Evolutionary conservation across 2,113 vertebrate species (phyloP), one percentile per base, ranked within the genome.

Genomic region (Nannospalax galili): DNA sequence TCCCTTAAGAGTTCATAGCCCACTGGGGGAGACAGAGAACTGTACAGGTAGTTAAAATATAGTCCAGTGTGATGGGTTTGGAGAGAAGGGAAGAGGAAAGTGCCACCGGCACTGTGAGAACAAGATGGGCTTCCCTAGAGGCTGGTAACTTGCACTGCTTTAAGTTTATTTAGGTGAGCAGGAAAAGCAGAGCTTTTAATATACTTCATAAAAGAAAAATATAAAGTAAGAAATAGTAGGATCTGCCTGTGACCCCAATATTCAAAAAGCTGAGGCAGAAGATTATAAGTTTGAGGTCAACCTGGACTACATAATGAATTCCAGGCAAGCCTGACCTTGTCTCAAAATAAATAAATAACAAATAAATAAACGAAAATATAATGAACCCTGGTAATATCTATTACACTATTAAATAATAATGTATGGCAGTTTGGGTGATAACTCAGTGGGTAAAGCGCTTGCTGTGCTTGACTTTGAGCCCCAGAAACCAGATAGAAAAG

Each of bases 51-150:
- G 26, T 72, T 78, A 73, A 86, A 64, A 91, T 17, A 7, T 5
- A 87, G 32, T 7, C 30, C 65, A n/a, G 10, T 24, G 64, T 58
- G n/a, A 19, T 75, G 62, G 3, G 32, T 10, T 14, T 28, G 56
- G n/a, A 88, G 58, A 12, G 2, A 42, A 16, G 60, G 32, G 14
- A 70, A 48, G 15, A 60, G 15, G 3, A 52, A 35, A 65, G 5
- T 19, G 28, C 45, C 0, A 0, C 0, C 1, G 45, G 52, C 67
- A 40, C 1, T 10, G 42, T 0, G 3, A 80, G 56, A 88, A 52
- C 0, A 16, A 85, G 37, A 65, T 0, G 0, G 70, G 20, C 52
- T 80, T 84, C 48, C 60, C 26, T 37, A 48, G n/a, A 45, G 64
- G 40, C 35, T 56, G 4, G 65, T 14, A 77, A 58, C 67, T 37